A percentile compares a stretch with the other conserved stretches of the same genome.
phyloP scores from a whole-genome alignment of 2,113 vertebrate genomes.

The Rana temporaria region DNA sequence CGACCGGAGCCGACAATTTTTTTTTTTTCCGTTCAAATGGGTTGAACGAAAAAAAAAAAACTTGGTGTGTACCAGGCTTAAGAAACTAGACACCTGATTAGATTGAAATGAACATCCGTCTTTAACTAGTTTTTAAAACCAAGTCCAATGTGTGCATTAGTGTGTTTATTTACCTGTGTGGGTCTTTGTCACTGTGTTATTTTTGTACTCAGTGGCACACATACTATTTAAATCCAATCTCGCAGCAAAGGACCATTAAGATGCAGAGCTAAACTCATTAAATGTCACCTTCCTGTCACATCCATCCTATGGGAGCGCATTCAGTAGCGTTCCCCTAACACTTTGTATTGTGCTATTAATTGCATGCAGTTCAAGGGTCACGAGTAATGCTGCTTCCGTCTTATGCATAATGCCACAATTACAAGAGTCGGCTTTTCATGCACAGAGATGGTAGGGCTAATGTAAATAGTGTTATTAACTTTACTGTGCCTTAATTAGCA shows the following conservation, averaged over 20 bases:
- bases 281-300: neutral
- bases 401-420: constrained; percentile 20
- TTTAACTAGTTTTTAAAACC: too few relatives aligned
- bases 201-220: neutral
- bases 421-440: constrained; percentile 28
- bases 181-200: too few relatives aligned
- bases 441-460: constrained; percentile 14
- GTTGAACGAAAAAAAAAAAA: too few relatives aligned
- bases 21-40: too few relatives aligned
- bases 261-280: neutral
- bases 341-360: constrained; percentile 14
- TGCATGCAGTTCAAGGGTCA: neutral
- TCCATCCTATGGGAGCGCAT: neutral
- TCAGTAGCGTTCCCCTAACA: neutral
- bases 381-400: neutral
- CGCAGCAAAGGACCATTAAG: neutral
- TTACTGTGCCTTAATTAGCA: constrained; percentile 44
- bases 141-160: too few relatives aligned
- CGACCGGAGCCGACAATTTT: too few relatives aligned
- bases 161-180: too few relatives aligned
- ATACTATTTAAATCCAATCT: neutral
- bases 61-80: too few relatives aligned
- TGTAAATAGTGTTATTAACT: constrained; percentile 48
- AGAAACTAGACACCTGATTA: too few relatives aligned
- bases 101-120: too few relatives aligned